Evolutionary conservation across 2,797 vertebrate species (phyloP), one percentile per base, ranked within the genome.

Genomic region (Megalops cyprinoides): DNA sequence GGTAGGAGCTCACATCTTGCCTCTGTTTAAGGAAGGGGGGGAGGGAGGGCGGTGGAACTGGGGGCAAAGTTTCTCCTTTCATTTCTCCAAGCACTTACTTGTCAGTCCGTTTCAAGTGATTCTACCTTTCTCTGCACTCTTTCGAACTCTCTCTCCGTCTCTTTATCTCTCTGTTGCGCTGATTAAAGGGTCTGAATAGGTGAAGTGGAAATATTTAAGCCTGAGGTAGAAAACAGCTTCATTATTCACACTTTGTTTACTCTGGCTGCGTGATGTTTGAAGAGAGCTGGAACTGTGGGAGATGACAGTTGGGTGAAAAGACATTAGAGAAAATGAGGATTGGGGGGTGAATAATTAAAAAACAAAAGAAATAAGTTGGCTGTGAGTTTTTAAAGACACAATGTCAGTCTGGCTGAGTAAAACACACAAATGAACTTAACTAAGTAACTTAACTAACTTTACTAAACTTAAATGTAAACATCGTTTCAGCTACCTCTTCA

Each of bases 341-440:
- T n/a, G n/a, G n/a, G n/a, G n/a, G n/a, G n/a, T n/a, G n/a, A n/a
- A n/a, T n/a, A n/a, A n/a, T n/a, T n/a, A n/a, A n/a, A n/a, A n/a
- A n/a, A n/a, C n/a, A n/a, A n/a, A n/a, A 46, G 71, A 74, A 74
- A 74, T 46, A 28, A 31, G 44, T 42, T 49, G 71, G 71, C n/a
- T n/a, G n/a, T n/a, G n/a, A n/a, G n/a, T n/a, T n/a, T n/a, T n/a
- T n/a, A n/a, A n/a, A n/a, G n/a, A n/a, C n/a, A n/a, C n/a, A n/a
- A n/a, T n/a, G n/a, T n/a, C n/a, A n/a, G n/a, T n/a, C n/a, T n/a
- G n/a, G n/a, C n/a, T n/a, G n/a, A n/a, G n/a, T n/a, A n/a, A n/a
- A n/a, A n/a, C n/a, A n/a, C n/a, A n/a, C n/a, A n/a, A n/a, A n/a
- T n/a, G n/a, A n/a, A n/a, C n/a, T n/a, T n/a, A n/a, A n/a, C n/a